These are phyloP conservation scores for Planococcus citri DNA, from an alignment of 1,140 invertebrate genomes.

Conservation along the genomic window DNA sequence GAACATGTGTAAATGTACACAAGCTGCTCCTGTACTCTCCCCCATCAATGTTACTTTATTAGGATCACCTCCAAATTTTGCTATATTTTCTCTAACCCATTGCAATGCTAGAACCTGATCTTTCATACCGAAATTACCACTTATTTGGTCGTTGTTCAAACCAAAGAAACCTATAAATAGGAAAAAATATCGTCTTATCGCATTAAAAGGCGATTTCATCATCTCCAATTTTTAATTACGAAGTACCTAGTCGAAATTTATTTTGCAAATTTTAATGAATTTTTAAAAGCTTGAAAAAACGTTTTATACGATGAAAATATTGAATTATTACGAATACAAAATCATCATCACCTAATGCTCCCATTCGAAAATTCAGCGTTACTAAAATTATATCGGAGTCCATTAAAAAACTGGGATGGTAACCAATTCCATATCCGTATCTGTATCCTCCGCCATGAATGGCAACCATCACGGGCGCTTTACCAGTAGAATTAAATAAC, in stretches of 20 bases:
- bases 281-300: too few relatives aligned
- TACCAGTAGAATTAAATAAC: too few relatives aligned
- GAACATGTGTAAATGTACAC: slow-evolving; percentile 28
- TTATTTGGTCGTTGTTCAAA: neutral
- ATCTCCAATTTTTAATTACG: too few relatives aligned
- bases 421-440: slow-evolving; percentile 33
- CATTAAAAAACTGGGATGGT: slow-evolving; percentile 34
- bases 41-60: slow-evolving; percentile 30
- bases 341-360: slow-evolving; percentile 27
- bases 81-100: slow-evolving; percentile 22
- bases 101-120: slow-evolving; percentile 21
- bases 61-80: slow-evolving; percentile 28
- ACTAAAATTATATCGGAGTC: slow-evolving; percentile 49
- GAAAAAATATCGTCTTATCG: neutral
- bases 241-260: too few relatives aligned
- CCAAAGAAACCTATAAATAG: slow-evolving; percentile 21
- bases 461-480: slow-evolving; percentile 61
- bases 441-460: slow-evolving; percentile 45
- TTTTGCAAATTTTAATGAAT: too few relatives aligned
- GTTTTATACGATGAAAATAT: too few relatives aligned
- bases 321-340: too few relatives aligned
- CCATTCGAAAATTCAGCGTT: slow-evolving; percentile 53
- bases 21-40: slow-evolving; percentile 29
- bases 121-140: slow-evolving; percentile 22
- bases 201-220: too few relatives aligned